Conservation (phyloP, 2,888 invertebrate species). For the Spodoptera picta region DNA sequence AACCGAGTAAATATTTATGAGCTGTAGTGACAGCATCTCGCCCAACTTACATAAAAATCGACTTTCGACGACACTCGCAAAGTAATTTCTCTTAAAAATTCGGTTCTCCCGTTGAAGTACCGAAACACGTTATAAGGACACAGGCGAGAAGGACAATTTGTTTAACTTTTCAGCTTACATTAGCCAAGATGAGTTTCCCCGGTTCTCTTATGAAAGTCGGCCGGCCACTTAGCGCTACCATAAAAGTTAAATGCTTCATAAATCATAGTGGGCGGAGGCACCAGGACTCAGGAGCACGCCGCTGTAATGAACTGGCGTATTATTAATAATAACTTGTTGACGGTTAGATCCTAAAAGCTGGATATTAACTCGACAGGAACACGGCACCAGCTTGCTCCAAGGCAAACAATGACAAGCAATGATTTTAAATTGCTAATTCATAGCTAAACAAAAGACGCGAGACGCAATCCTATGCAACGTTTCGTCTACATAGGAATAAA, state of each 20-base stretch:
- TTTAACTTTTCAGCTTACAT: conserved; percentile 83
- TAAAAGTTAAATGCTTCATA: conserved; percentile 86
- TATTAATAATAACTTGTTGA: conserved; percentile 74
- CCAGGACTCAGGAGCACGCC: conserved; percentile 55
- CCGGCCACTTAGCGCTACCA: conserved; percentile 83
- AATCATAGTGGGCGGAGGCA: conserved; percentile 79
- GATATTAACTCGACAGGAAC: conserved; percentile 47
- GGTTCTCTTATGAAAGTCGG: conserved; percentile 75
- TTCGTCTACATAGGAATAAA: no score
- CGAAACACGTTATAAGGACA: conserved; percentile 53
- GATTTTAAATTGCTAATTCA: conserved; percentile 56
- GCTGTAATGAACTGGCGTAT: conserved; percentile 77
- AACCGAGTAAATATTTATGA: conserved; percentile 28
- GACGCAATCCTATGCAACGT: no score
- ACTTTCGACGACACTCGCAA: conserved; percentile 19
- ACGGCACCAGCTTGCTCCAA: conserved; percentile 58
- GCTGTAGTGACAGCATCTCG: conserved; percentile 23
- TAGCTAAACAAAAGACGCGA: conserved; percentile 8
- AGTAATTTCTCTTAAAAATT: conserved; percentile 44
- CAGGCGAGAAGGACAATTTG: conserved; percentile 71
- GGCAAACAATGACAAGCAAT: conserved; percentile 65
- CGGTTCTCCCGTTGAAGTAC: conserved; percentile 24
- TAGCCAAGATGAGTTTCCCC: conserved; percentile 78
- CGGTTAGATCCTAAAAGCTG: conserved; percentile 59
- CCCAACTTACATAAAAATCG: conserved; percentile 38